Evolutionary conservation across 1,140 invertebrate species (phyloP), one percentile per base, ranked within the genome.

Genomic region (Drosophila busckii): DNA sequence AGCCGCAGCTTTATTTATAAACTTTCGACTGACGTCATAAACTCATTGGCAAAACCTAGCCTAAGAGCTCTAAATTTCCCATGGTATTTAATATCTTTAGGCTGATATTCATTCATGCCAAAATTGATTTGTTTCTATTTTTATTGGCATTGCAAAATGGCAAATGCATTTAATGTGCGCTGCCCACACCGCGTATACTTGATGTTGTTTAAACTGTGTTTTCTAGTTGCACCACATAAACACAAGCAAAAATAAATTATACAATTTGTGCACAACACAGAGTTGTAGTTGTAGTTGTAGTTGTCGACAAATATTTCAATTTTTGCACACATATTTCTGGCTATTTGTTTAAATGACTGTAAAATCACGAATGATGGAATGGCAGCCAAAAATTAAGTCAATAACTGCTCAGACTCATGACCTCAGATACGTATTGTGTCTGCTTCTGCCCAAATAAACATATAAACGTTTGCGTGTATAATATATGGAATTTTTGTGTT

Each of bases 311-410:
- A n/a, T n/a, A n/a, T 8, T 12, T 41, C 16, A 40, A 38, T 31
- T 23, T 53, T 44, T 35, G 38, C 16, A n/a, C n/a, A n/a, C n/a
- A n/a, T 31, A 37, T 19, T 53, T 45, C n/a, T 45, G 10, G 52
- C 23, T 65, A 46, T 75, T 80, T 80, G 58, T 71, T 73, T 58
- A 69, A 82, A 73, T 58, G 68, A 80, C 73, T 56, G 53, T n/a
- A 56, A 78, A 73, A 61, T 64, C 60, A 50, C 22, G 37, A 54
- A 60, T 71, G 58, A 65, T 60, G 70, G 50, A 78, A 70, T 48
- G 70, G 63, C 68, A 61, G 41, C 19, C 41, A 26, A 22, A 64
- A 82, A 80, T 73, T 68, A 48, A 80, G 75, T 80, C 78, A 80
- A 80, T 82, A 80, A 61, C 63, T 62, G 59, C 17, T 65, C 44